Evolutionary conservation across 2,888 invertebrate genomes (phyloP), one percentile per base, ranked within the genome.

Genomic region (Acronicta aceris): DNA sequence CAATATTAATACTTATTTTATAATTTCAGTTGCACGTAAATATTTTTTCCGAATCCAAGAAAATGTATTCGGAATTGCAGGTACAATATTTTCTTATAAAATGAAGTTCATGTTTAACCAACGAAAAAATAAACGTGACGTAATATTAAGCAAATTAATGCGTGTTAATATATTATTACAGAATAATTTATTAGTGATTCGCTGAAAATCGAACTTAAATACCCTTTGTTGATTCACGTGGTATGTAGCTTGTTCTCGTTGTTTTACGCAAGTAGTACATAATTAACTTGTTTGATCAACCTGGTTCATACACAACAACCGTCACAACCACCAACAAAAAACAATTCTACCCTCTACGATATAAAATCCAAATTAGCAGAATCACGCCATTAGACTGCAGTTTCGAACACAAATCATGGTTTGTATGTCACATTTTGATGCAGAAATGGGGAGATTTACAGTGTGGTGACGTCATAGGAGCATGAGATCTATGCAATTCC

Each of bases 391-490:
- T 40, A 33, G 16, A 21, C 5, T 40, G 43, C 5, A 17, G 30
- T 49, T 43, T 57, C n/a, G 25, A 17, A 33, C 45, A 55, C 47
- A 58, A 70, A 70, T 56, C 70, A 65, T 49, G 48, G 27, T 47
- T 59, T 40, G 55, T 56, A 57, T 71, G 73, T 65, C 75, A 73
- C 62, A 66, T 52, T 51, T 59, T 62, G 65, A 51, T 65, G 57
- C 40, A 53, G 62, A 30, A 64, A 59, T 45, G 55, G 62, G 25
- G 30, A 65, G 63, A 71, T 67, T 77, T 55, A 65, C 57, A 45
- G 38, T 8, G 43, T 41, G 46, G 16, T 77, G 78, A 77, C 77
- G 78, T 75, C 78, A 75, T 30, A 21, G 48, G 59, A 57, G 10
- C 38, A 36, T 27, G 41, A 65, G 56, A 71, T 54, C 40, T 46